Percentiles rank a stretch among this genome's conserved stretches.
Evolutionary conservation across 2,888 invertebrate species (phyloP).

Genomic region (Alloscopus bannaensis): DNA sequence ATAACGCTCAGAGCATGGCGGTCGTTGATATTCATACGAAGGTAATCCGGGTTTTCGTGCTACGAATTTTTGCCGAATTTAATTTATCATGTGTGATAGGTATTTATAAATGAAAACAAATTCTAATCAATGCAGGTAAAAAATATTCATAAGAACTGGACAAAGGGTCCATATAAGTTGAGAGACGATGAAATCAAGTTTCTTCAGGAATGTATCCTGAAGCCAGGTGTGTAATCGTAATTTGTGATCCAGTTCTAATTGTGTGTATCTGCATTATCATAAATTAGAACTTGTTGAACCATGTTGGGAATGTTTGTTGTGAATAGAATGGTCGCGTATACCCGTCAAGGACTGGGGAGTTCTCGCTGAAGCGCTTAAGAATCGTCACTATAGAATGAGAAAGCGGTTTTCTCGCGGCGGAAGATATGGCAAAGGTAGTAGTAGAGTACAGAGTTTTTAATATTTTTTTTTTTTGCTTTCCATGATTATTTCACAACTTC

Average conservation of each 20-base stretch:
- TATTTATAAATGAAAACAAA: background rate
- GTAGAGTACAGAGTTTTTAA: background rate
- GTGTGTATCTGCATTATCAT: background rate
- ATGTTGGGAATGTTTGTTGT: background rate
- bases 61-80: background rate
- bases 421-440: constrained; percentile 34
- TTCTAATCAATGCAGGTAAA: constrained; percentile 36
- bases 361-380: constrained; percentile 41
- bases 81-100: too few species aligned
- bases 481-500: background rate
- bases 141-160: constrained; percentile 48
- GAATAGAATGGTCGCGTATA: constrained; percentile 42
- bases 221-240: constrained; percentile 32
- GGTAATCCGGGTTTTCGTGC: background rate
- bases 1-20: constrained; percentile 24
- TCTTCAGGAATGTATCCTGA: constrained; percentile 49
- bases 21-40: constrained; percentile 32
- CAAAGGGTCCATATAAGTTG: constrained; percentile 48
- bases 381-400: constrained; percentile 46
- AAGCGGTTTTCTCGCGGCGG: constrained; percentile 37
- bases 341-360: constrained; percentile 47
- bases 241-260: background rate
- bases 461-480: background rate
- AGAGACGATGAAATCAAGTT: constrained; percentile 56
- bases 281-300: background rate